These are phyloP conservation scores for Merops nubicus DNA, from an alignment of 2,113 vertebrate genomes.

Conservation along the genomic window DNA sequence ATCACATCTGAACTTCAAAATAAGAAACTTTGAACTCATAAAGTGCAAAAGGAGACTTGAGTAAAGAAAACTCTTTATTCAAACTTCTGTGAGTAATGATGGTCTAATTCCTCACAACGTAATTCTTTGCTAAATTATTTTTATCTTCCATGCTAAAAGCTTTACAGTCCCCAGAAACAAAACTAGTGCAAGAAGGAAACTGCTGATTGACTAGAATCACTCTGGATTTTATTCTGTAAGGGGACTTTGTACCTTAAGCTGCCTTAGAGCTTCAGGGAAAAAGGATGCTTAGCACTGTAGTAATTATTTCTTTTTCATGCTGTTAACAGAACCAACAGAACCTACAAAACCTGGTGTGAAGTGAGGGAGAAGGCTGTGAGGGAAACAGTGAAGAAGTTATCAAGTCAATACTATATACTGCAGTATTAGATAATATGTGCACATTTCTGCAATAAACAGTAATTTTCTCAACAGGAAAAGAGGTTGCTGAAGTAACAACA, in stretches of 20 bases:
- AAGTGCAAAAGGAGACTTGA: neutral
- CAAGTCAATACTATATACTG: neutral
- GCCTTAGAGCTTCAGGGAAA: neutral
- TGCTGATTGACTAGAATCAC: neutral
- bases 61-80: neutral
- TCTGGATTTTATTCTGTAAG: neutral
- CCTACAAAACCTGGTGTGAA: neutral
- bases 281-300: neutral
- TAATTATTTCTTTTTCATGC: neutral
- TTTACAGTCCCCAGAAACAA: neutral
- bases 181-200: neutral
- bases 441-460: neutral
- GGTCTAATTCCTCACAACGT: neutral
- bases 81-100: neutral
- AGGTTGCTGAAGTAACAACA: neutral
- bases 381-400: neutral
- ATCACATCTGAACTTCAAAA: neutral
- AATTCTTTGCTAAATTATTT: neutral
- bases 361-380: neutral
- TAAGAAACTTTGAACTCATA: neutral
- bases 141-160: neutral
- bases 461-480: constrained; percentile 32
- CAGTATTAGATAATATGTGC: neutral
- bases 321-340: neutral
- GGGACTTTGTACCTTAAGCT: neutral